Evolutionary conservation across 2,888 invertebrate genomes (phyloP).

Genomic region (Himalopsyche japonica): DNA sequence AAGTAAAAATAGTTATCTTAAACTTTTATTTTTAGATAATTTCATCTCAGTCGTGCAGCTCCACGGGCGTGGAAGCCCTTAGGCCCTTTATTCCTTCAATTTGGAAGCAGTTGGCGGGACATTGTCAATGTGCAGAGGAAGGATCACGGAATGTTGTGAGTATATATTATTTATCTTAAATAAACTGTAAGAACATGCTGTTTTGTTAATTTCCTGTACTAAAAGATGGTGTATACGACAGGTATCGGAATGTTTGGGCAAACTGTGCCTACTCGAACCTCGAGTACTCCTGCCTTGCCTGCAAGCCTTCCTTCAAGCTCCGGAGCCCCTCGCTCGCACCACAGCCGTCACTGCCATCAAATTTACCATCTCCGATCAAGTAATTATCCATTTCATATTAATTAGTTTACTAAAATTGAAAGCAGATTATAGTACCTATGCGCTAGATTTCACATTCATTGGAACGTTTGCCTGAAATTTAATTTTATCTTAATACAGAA

Average conservation of each 20-base stretch:
- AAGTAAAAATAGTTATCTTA: background rate
- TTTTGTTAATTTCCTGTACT: too few relatives aligned
- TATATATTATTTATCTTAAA: constrained; percentile 37
- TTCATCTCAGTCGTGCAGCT: constrained; percentile 76
- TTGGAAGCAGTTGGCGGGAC: constrained; percentile 90
- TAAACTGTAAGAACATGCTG: too few relatives aligned
- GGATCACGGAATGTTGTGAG: constrained; percentile 93
- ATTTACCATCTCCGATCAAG: constrained; percentile 97
- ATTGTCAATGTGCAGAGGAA: constrained; percentile 96
- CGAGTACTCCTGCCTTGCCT: constrained; percentile 83
- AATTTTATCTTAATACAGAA: too few relatives aligned
- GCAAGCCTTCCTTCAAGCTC: constrained; percentile 77
- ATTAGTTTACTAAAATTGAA: background rate
- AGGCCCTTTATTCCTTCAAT: constrained; percentile 84
- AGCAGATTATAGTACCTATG: too few relatives aligned
- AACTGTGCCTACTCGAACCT: constrained; percentile 93
- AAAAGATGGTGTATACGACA: constrained; percentile 35
- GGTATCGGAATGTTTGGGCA: constrained; percentile 96
- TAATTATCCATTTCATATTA: constrained; percentile 44
- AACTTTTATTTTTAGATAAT: constrained; percentile 65
- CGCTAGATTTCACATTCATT: too few relatives aligned
- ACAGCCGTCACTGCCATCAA: constrained; percentile 98
- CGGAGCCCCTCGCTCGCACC: constrained; percentile 86
- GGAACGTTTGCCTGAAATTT: too few relatives aligned
- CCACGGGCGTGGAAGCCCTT: constrained; percentile 74